phyloP scores from a whole-genome alignment of 1,140 invertebrate species.

The Megalopta genalis region DNA sequence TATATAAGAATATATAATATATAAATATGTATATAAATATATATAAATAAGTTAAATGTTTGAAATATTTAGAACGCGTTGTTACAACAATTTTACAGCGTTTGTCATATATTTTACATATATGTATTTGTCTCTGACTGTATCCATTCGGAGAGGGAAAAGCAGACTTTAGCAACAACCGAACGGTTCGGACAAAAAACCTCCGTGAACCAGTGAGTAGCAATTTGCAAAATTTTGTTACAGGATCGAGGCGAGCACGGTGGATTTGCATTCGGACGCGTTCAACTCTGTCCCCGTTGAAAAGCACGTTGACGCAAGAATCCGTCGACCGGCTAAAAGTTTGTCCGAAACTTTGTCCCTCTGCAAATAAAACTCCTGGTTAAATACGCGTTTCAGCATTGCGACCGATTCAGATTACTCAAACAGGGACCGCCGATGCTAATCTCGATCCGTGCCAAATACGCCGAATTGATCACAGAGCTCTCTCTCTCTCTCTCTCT shows the following conservation, averaged over 20 bases:
- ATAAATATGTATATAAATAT: too few species aligned
- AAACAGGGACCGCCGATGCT: background rate
- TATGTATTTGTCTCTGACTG: too few species aligned
- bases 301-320: background rate
- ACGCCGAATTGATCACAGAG: background rate
- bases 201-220: background rate
- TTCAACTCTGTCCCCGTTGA: too few species aligned
- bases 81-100: too few species aligned
- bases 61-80: too few species aligned
- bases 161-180: too few species aligned
- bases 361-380: slow-evolving; percentile 29
- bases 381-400: slow-evolving; percentile 5
- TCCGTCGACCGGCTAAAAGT: background rate
- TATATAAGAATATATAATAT: too few species aligned
- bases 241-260: background rate
- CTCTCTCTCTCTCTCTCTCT: too few species aligned
- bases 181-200: too few species aligned
- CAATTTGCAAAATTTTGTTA: background rate
- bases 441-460: background rate
- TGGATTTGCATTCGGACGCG: background rate
- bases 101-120: too few species aligned
- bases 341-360: slow-evolving; percentile 13
- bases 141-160: too few species aligned
- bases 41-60: too few species aligned
- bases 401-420: slow-evolving; percentile 10